Evolutionary conservation across 2,113 vertebrate genomes (phyloP), one percentile per base, ranked within the genome.

Genomic region (Hylia prasina): DNA sequence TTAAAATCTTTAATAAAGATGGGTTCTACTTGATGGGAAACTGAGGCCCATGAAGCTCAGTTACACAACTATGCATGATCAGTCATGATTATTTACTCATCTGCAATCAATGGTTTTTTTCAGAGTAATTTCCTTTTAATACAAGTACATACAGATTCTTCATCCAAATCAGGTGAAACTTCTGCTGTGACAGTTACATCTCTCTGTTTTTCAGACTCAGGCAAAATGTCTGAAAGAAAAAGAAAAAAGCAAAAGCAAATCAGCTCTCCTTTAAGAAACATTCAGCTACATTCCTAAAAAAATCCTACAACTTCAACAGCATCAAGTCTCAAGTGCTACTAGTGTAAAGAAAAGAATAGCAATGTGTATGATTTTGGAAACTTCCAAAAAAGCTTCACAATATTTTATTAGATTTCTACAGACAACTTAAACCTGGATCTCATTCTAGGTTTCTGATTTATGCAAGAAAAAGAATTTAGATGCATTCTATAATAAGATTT

Each of bases 151-250:
- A 99, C 99, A 97, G 99, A 99, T 61, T 98, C 96, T 31, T 94
- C 96, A 95, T 99, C 99, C 95, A 99, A 96, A 88, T 88, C 91
- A 12, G 98, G 66, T 11, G 98, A 98, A 88, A 99, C 98, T 11
- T 89, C 25, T 16, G 97, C 98, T 37, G 94, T 97, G 61, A 99
- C 87, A 33, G 64, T 97, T 78, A 99, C 64, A 77, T 98, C 98
- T 85, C 98, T 98, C 76, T 97, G 97, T 35, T 95, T 95, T 60
- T 98, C 98, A 10, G 97, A 90, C 93, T 98, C 97, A 57, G 98
- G 98, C 83, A 99, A 97, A 93, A 99, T 96, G 97, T 98, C 99
- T 99, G 76, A 54, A 97, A 94, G 81, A 44, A 47, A 91, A 96
- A 56, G 8, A 50, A 93, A 75, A 80, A 40, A n/a, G 15, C 22